Base-by-base conservation (phyloP, 2,113 vertebrate genomes). In the Eidolon helvum region DNA sequence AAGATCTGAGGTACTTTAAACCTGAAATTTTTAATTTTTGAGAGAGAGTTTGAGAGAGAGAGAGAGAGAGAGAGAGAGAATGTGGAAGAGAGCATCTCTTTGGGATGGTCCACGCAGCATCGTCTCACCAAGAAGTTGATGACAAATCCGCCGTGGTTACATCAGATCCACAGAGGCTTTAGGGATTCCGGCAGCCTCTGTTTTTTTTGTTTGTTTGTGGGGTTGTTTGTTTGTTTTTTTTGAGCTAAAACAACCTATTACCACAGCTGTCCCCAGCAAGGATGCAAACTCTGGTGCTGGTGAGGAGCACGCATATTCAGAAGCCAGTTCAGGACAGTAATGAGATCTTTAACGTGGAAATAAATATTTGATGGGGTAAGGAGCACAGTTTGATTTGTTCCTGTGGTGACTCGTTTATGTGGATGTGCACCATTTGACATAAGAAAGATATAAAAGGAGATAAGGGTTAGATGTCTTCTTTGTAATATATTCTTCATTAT, bases 131-230 rank as follows among this genome's bases (percentile, higher is more conserved):
- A 87, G 10, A 10, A 12, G 33, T 63, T 97, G 69, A 72, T 97
- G 79, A 82, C 53, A 77, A 94, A 97, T 97, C 91, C 94, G 57
- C 61, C 55, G 2, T 84, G 83, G 53, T 97, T 97, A 95, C 40
- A 28, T 65, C 87, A 92, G 79, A 91, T 40, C 4, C 26, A 78
- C 85, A 24, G 69, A 93, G 35, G 93, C 57, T 94, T 84, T 5
- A 90, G 33, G 53, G 74, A 89, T 97, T 93, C 40, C 19, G 93
- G 84, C 40, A 0, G 68, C 75, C 53, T 91, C 0, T 0, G 11
- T 40, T 50, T 71, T 78, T 68, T 18, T 69, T 65, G 33, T 28
- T 61, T 57, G n/a, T n/a, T n/a, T n/a, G n/a, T n/a, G n/a, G n/a
- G n/a, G n/a, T n/a, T n/a, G n/a, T n/a, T n/a, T n/a, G n/a, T n/a